Evolutionary conservation across 2,888 invertebrate species (phyloP).

Genomic region (Diarsia brunnea): DNA sequence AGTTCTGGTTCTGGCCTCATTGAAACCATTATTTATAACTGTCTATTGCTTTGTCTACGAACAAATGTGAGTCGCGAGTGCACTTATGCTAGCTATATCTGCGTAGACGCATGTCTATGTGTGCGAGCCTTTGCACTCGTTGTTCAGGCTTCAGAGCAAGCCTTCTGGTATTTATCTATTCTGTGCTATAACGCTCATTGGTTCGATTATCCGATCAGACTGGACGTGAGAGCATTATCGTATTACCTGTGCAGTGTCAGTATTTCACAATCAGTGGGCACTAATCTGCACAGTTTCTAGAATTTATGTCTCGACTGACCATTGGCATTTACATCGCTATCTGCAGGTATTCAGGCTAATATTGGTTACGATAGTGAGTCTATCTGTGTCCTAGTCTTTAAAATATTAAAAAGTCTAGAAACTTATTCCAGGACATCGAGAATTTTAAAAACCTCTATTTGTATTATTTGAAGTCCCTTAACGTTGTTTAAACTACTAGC

Average conservation of each 20-base stretch:
- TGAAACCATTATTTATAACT: not conserved
- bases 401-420: too few relatives aligned
- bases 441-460: too few relatives aligned
- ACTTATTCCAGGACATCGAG: too few relatives aligned
- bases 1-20: not conserved
- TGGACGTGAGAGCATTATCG: conserved; percentile 48
- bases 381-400: too few relatives aligned
- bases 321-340: conserved; percentile 26
- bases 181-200: conserved; percentile 8
- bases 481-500: too few relatives aligned
- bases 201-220: conserved; percentile 47
- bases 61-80: not conserved
- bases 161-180: conserved; percentile 9
- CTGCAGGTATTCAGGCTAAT: conserved; percentile 13
- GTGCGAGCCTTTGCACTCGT: not conserved
- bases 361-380: conserved; percentile 2
- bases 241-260: conserved; percentile 56
- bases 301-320: conserved; percentile 37
- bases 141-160: too few relatives aligned
- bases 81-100: not conserved
- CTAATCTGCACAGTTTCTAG: conserved; percentile 40
- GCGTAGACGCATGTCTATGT: not conserved
- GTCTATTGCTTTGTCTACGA: not conserved
- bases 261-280: conserved; percentile 55
- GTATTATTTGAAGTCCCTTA: too few relatives aligned